Evolutionary conservation across 2,888 invertebrate genomes (phyloP).

Genomic region (Lobophora halterata): DNA sequence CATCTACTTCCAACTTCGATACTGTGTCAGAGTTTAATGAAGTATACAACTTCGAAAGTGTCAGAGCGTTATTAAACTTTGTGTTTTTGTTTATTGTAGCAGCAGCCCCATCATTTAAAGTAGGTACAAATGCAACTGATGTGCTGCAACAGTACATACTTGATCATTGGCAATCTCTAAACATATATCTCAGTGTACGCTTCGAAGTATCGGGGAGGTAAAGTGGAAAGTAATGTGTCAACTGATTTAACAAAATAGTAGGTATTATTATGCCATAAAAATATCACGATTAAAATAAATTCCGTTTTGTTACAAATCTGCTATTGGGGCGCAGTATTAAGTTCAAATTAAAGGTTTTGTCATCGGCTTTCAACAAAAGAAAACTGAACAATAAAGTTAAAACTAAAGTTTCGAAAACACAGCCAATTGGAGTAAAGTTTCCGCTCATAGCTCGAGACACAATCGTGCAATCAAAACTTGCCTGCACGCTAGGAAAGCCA

Average conservation of each 20-base stretch:
- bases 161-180: too few species aligned
- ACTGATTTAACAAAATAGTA: too few species aligned
- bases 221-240: too few species aligned
- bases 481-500: slow-evolving; percentile 5
- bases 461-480: slow-evolving; percentile 21
- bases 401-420: slow-evolving; percentile 14
- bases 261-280: too few species aligned
- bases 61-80: slow-evolving; percentile 11
- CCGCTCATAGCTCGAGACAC: slow-evolving; percentile 14
- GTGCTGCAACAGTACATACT: too few species aligned
- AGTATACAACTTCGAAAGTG: slow-evolving; percentile 23
- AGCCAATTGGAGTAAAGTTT: slow-evolving; percentile 18
- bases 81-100: slow-evolving; percentile 13
- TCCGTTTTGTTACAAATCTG: too few species aligned
- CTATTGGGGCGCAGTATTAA: too few species aligned
- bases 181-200: too few species aligned
- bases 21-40: slow-evolving; percentile 25
- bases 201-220: too few species aligned
- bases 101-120: slow-evolving; percentile 11
- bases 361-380: slow-evolving; percentile 15
- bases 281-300: too few species aligned
- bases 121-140: too few species aligned
- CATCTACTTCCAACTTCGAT: slow-evolving; percentile 22
- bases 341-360: slow-evolving; percentile 15
- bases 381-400: slow-evolving; percentile 16